phyloP scores from a whole-genome alignment of 2,113 vertebrate genomes.

The Chamaetylas fuelleborni region DNA sequence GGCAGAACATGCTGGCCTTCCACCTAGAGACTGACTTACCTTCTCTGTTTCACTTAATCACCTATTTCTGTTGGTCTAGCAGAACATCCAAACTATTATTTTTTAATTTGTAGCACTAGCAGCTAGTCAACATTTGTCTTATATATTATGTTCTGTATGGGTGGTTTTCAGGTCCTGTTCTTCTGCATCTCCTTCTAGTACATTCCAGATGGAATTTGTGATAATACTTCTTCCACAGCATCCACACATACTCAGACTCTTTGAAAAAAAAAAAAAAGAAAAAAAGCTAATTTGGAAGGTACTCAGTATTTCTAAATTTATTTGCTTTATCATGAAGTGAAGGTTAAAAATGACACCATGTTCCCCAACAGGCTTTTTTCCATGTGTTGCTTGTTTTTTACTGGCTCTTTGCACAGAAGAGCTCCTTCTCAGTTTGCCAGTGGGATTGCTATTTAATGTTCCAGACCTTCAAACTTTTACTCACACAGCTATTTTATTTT shows the following conservation, averaged over 20 bases:
- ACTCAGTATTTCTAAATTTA: constrained; percentile 8
- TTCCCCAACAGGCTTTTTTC: not conserved
- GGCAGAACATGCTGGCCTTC: not conserved
- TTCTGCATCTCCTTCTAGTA: not conserved
- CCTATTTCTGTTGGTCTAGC: not conserved
- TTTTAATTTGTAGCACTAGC: not conserved
- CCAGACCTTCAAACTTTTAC: not conserved
- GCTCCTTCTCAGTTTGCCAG: not conserved
- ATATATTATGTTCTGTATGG: not conserved
- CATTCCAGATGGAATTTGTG: not conserved
- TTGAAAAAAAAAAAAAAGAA: not conserved
- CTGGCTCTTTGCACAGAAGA: not conserved
- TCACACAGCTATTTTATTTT: not conserved
- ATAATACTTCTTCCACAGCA: not conserved
- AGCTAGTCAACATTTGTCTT: not conserved
- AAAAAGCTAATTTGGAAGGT: not conserved
- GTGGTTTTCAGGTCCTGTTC: not conserved
- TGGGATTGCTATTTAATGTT: not conserved
- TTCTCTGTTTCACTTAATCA: not conserved
- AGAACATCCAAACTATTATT: not conserved
- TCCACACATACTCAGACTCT: not conserved
- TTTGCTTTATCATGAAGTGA: constrained; percentile 29
- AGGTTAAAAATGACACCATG: not conserved
- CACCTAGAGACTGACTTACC: not conserved
- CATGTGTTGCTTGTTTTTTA: not conserved